A percentile compares a stretch with the other conserved stretches of the same genome.
Evolutionary conservation across 2,888 invertebrate genomes (phyloP).

Genomic region (Lamellibrachia columna): DNA sequence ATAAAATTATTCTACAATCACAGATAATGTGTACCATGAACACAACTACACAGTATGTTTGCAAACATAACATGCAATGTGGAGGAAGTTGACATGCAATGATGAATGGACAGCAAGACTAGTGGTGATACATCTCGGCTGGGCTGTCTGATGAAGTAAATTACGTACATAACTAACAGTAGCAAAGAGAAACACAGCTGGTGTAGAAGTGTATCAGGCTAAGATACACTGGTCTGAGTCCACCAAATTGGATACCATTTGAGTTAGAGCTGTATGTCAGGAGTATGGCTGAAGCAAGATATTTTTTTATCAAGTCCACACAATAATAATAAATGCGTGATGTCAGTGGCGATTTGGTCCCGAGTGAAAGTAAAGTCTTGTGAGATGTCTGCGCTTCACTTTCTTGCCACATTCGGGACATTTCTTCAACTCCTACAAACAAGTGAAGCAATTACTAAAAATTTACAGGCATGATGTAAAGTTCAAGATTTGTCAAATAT

Average conservation of each 20-base stretch:
- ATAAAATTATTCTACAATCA: neutral
- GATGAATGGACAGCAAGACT: too few relatives aligned
- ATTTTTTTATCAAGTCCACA: too few relatives aligned
- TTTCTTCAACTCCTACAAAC: constrained; percentile 45
- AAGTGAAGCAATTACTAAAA: constrained; percentile 23
- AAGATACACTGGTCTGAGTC: too few relatives aligned
- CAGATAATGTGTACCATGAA: neutral
- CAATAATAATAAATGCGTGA: neutral
- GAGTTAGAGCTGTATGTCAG: too few relatives aligned
- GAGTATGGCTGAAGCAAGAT: too few relatives aligned
- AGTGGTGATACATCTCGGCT: too few relatives aligned
- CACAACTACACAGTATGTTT: neutral
- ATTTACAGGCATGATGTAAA: too few relatives aligned
- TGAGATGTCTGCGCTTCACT: constrained; percentile 49
- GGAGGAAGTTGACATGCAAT: neutral
- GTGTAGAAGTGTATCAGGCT: too few relatives aligned
- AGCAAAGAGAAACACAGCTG: too few relatives aligned
- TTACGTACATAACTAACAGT: too few relatives aligned
- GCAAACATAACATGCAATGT: neutral
- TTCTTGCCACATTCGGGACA: constrained; percentile 49
- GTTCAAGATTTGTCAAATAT: neutral
- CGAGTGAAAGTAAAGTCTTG: constrained; percentile 41
- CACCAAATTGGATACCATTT: too few relatives aligned
- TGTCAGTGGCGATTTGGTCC: constrained; percentile 26
- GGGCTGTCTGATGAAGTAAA: too few relatives aligned